A percentile compares a stretch with the other conserved stretches of the same genome.
Evolutionary conservation across 1,140 invertebrate genomes (phyloP).

Genomic region (Galendromus occidentalis): DNA sequence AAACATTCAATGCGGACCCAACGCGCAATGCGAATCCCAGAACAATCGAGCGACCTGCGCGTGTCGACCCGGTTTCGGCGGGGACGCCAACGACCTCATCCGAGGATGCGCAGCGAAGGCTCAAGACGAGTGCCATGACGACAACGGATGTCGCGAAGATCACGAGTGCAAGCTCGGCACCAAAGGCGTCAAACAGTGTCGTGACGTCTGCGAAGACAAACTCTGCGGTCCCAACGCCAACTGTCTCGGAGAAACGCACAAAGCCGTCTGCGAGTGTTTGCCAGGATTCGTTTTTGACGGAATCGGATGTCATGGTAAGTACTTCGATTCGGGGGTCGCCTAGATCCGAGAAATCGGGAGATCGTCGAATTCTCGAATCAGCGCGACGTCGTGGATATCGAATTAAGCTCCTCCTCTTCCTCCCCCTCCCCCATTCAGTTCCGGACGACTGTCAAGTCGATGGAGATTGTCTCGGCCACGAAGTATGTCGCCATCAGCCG

Average conservation of each 20-base stretch:
- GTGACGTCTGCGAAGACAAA: constrained; percentile 21
- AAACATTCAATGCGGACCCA: constrained; percentile 67
- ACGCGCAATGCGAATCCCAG: constrained; percentile 57
- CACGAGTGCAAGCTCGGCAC: constrained; percentile 15
- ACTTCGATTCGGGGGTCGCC: background rate
- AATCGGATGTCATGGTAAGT: constrained; percentile 4
- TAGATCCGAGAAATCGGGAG: background rate
- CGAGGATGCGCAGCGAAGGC: constrained; percentile 18
- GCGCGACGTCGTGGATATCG: background rate
- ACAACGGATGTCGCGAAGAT: background rate
- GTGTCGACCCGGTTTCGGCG: constrained; percentile 47
- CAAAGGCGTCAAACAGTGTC: constrained; percentile 16
- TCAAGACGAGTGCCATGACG: constrained; percentile 2
- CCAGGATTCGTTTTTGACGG: constrained; percentile 24
- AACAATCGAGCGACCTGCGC: constrained; percentile 63
- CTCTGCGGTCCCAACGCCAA: constrained; percentile 46
- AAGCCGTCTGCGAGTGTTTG: constrained; percentile 41
- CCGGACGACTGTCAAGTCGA: constrained; percentile 3
- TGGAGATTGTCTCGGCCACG: constrained; percentile 6
- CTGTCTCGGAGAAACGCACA: constrained; percentile 33
- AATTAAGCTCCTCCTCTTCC: background rate
- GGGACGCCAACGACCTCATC: constrained; percentile 20
- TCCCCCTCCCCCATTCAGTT: background rate
- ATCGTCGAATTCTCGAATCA: background rate
- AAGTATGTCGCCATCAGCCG: background rate